phyloP scores from a whole-genome alignment of 2,113 vertebrate species.

The Entosphenus tridentatus region DNA sequence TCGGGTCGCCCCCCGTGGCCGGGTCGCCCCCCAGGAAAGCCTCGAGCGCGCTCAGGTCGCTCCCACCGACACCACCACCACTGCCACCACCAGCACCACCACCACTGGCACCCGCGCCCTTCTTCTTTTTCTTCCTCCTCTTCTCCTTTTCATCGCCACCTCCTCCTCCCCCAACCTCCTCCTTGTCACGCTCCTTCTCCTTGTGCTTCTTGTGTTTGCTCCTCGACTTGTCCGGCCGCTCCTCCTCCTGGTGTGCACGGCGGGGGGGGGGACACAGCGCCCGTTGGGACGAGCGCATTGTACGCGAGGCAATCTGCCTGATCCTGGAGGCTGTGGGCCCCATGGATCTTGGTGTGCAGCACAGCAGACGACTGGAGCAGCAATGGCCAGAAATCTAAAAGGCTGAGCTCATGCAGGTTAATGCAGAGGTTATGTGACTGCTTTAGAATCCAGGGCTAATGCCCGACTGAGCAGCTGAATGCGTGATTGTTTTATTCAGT shows the following conservation, averaged over 20 bases:
- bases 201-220: slow-evolving; percentile 50
- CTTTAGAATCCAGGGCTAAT: no score
- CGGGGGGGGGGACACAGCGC: neutral
- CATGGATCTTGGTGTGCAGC: neutral
- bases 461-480: no score
- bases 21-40: slow-evolving; percentile 51
- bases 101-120: neutral
- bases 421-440: no score
- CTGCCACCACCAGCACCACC: neutral
- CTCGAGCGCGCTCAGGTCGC: slow-evolving; percentile 45
- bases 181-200: slow-evolving; percentile 31
- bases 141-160: slow-evolving; percentile 42
- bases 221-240: slow-evolving; percentile 44
- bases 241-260: slow-evolving; percentile 37
- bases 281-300: no score
- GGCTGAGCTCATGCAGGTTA: no score
- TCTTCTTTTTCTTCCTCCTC: slow-evolving; percentile 27
- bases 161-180: slow-evolving; percentile 16
- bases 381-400: neutral
- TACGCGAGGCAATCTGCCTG: no score
- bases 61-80: slow-evolving; percentile 13
- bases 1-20: slow-evolving; percentile 17
- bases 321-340: no score
- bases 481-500: no score
- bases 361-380: neutral